Evolutionary conservation across 2,797 vertebrate genomes (phyloP).

Genomic region (Microchirus variegatus): DNA sequence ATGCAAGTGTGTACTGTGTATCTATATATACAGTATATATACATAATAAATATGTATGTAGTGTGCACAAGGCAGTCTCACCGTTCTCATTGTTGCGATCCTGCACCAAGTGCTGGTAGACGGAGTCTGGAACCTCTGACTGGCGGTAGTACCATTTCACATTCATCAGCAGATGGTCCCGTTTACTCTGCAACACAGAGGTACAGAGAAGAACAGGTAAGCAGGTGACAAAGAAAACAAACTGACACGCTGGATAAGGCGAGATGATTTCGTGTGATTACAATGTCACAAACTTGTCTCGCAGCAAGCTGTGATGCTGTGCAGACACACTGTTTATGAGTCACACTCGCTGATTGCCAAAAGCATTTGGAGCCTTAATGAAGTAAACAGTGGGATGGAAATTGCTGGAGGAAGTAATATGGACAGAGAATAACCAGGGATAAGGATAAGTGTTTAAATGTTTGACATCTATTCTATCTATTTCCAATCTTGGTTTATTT

Average conservation of each 20-base stretch:
- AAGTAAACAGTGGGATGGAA: slow-evolving; percentile 71
- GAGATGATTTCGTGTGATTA: slow-evolving; percentile 76
- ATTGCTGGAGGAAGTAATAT: slow-evolving; percentile 30
- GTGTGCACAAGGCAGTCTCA: slow-evolving; percentile 63
- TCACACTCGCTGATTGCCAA: slow-evolving; percentile 65
- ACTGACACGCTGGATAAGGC: slow-evolving; percentile 63
- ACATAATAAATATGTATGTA: too few species aligned
- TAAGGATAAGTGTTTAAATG: slow-evolving; percentile 5
- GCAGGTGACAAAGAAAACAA: slow-evolving; percentile 26
- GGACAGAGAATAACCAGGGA: slow-evolving; percentile 22
- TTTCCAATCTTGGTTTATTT: slow-evolving; percentile 10
- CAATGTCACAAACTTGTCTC: slow-evolving; percentile 66
- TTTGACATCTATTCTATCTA: background rate
- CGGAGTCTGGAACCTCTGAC: slow-evolving; percentile 98
- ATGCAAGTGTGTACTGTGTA: slow-evolving; percentile 2
- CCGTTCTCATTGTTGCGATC: slow-evolving; percentile 99
- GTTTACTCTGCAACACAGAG: slow-evolving; percentile 93
- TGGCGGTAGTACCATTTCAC: slow-evolving; percentile 99
- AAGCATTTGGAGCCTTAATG: slow-evolving; percentile 79
- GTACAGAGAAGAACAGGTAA: slow-evolving; percentile 46
- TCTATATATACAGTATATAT: background rate
- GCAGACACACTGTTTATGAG: slow-evolving; percentile 67
- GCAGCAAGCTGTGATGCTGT: slow-evolving; percentile 67
- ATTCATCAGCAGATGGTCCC: slow-evolving; percentile 99
- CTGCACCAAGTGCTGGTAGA: slow-evolving; percentile 99